Conservation (phyloP, 2,888 invertebrate species). For the Gymnoscelis rufifasciata region DNA sequence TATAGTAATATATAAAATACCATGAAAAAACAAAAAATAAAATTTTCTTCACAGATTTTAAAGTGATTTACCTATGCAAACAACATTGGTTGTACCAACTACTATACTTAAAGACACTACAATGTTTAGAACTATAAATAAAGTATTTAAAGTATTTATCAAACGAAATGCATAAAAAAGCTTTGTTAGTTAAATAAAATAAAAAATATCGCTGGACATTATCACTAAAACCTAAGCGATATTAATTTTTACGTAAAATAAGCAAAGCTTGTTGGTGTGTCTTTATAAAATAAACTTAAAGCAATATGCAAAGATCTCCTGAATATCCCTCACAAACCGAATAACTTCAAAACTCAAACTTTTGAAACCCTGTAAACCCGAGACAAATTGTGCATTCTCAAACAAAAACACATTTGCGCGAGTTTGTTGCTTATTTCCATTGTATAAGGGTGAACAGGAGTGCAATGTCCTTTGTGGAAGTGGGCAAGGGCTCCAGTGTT, state of each 20-base stretch:
- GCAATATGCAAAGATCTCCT: background rate
- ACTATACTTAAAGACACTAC: no score
- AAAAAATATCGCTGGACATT: background rate
- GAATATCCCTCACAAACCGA: conserved; percentile 7
- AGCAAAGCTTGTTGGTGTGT: no score
- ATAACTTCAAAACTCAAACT: conserved; percentile 25
- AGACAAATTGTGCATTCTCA: conserved; percentile 27
- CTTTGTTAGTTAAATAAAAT: background rate
- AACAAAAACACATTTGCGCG: background rate
- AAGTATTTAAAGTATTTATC: no score
- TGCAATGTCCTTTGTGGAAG: conserved; percentile 39
- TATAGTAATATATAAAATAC: no score
- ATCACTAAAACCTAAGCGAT: no score
- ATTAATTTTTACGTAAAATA: no score
- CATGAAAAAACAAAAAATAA: no score
- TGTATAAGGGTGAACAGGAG: conserved; percentile 21
- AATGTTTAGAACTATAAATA: no score
- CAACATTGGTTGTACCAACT: no score
- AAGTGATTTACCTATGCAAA: no score
- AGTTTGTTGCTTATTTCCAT: conserved; percentile 23
- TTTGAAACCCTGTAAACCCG: conserved; percentile 26
- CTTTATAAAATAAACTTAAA: no score
- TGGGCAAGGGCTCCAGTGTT: conserved; percentile 67
- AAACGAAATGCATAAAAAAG: background rate
- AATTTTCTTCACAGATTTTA: no score